phyloP scores from a whole-genome alignment of 2,888 invertebrate species.

The Schizotus pectinicornis region DNA sequence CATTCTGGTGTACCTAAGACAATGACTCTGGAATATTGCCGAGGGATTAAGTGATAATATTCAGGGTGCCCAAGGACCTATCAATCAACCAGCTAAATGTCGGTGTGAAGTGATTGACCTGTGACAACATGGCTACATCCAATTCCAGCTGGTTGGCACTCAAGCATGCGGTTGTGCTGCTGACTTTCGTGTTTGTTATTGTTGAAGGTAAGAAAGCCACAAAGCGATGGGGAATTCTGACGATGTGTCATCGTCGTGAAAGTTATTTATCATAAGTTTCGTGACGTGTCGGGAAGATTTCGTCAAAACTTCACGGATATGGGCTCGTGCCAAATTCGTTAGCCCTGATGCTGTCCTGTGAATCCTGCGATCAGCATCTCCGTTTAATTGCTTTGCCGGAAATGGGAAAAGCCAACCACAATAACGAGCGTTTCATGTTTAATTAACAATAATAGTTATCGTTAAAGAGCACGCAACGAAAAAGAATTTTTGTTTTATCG shows the following conservation, averaged over 20 bases:
- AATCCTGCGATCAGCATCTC: too few species aligned
- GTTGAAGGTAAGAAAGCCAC: conserved; percentile 23
- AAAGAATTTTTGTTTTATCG: too few species aligned
- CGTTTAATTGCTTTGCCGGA: too few species aligned
- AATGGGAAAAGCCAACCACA: too few species aligned
- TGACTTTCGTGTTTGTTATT: conserved; percentile 21
- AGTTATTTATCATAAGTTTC: conserved; percentile 4
- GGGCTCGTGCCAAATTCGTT: too few species aligned
- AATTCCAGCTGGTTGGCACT: conserved; percentile 33
- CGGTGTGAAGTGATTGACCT: conserved; percentile 46
- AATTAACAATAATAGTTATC: too few species aligned
- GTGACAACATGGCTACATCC: conserved; percentile 42
- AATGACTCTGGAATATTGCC: not conserved
- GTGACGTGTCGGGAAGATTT: too few species aligned
- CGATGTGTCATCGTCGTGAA: conserved; percentile 18
- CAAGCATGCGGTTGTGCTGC: conserved; percentile 31
- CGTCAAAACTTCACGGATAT: too few species aligned
- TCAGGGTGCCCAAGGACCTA: conserved; percentile 2
- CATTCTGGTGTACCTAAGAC: conserved; percentile 14
- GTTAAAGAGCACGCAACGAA: too few species aligned
- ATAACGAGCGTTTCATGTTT: too few species aligned
- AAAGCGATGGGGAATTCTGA: not conserved
- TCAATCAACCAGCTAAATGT: conserved; percentile 36
- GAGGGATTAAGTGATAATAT: conserved; percentile 17
- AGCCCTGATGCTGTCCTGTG: too few species aligned